Percentiles rank a stretch among this genome's conserved stretches.
These are phyloP conservation scores for Desoria tigrina DNA, from an alignment of 2,888 invertebrate species.

Conservation along the genomic window DNA sequence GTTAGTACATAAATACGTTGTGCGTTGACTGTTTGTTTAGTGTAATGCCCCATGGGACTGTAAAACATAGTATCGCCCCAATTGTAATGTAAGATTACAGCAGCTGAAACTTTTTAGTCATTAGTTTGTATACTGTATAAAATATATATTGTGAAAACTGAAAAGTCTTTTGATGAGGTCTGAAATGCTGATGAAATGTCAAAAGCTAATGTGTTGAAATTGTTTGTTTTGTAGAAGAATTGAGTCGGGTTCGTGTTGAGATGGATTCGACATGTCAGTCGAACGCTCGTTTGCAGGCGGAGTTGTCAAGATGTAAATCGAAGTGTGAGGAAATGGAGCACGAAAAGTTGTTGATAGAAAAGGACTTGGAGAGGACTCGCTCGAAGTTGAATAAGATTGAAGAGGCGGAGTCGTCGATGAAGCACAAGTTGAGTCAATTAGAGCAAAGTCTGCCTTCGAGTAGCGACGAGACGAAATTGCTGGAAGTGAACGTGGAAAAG, in stretches of 20 bases:
- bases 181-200: too few relatives aligned
- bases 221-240: constrained; percentile 48
- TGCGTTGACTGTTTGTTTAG: too few relatives aligned
- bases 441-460: constrained; percentile 37
- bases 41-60: too few relatives aligned
- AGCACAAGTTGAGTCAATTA: constrained; percentile 17
- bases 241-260: constrained; percentile 54
- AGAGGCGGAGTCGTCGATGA: constrained; percentile 12
- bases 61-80: too few relatives aligned
- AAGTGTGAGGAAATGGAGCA: constrained; percentile 21
- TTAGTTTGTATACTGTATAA: too few relatives aligned
- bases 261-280: constrained; percentile 49
- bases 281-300: constrained; percentile 67
- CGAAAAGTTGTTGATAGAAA: constrained; percentile 24
- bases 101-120: too few relatives aligned
- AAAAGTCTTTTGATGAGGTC: too few relatives aligned
- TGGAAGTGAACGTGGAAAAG: not conserved
- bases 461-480: not conserved
- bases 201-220: not conserved
- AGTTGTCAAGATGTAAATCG: constrained; percentile 66
- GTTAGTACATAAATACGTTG: too few relatives aligned
- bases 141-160: too few relatives aligned
- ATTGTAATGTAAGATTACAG: too few relatives aligned
- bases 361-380: constrained; percentile 19
- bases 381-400: not conserved